Percentiles rank a stretch among this genome's conserved stretches.
These are phyloP conservation scores for Andricus curvator DNA, from an alignment of 2,888 invertebrate species.

Conservation along the genomic window DNA sequence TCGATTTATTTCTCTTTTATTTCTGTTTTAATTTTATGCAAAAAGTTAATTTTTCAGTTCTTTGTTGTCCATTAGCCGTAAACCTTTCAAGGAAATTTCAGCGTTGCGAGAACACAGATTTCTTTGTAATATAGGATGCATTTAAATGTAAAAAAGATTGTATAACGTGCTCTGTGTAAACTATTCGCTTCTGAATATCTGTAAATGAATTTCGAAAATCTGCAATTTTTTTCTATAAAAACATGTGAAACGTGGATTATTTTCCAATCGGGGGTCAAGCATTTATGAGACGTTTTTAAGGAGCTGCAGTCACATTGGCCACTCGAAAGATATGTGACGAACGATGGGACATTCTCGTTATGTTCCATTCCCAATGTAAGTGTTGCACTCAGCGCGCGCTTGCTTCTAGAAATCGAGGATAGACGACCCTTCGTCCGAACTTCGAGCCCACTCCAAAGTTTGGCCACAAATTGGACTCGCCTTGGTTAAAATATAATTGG, in stretches of 20 bases:
- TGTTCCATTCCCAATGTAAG: conserved; percentile 56
- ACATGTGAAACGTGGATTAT: neutral
- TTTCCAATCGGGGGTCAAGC: neutral
- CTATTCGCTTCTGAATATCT: no score
- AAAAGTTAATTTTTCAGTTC: neutral
- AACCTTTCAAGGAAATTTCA: neutral
- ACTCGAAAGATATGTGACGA: conserved; percentile 55
- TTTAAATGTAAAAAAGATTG: neutral
- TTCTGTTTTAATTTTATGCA: neutral
- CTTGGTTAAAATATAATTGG: conserved; percentile 74
- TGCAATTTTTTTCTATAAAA: neutral
- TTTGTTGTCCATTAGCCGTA: neutral
- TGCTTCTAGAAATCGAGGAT: conserved; percentile 61
- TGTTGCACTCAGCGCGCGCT: conserved; percentile 55
- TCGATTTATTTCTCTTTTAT: neutral
- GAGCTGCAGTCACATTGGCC: conserved; percentile 40
- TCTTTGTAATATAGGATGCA: neutral
- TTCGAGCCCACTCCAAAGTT: conserved; percentile 73
- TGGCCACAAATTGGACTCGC: conserved; percentile 74
- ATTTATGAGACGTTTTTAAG: neutral
- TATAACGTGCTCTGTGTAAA: no score
- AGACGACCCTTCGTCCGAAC: conserved; percentile 70
- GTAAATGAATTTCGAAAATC: neutral
- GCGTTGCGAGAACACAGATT: no score
- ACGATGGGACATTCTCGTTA: conserved; percentile 58